Percentiles rank a stretch among this genome's conserved stretches.
Conservation (phyloP, 2,113 vertebrate species). For the Pachycephala philippinensis region DNA sequence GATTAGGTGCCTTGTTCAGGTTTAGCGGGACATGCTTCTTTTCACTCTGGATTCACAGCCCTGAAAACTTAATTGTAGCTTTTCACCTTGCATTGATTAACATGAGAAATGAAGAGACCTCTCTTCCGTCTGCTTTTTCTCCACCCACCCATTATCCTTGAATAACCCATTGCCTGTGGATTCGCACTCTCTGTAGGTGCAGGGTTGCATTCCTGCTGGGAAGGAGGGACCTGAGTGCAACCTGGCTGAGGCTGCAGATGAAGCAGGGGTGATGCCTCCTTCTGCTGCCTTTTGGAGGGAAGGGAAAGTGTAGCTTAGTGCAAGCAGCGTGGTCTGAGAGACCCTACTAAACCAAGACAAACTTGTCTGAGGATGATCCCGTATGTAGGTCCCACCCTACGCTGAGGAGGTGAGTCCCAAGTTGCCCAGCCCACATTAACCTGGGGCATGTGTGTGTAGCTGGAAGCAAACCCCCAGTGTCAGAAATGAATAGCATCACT, state of each 20-base stretch:
- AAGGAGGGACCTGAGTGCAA: rapidly evolving
- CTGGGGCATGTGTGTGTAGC: too few species aligned
- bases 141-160: not conserved
- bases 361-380: rapidly evolving
- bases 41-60: constrained; percentile 4
- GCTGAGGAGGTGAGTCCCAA: not conserved
- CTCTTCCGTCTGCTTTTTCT: not conserved
- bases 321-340: not conserved
- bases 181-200: not conserved
- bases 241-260: not conserved
- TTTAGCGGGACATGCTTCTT: not conserved
- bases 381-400: rapidly evolving
- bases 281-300: not conserved
- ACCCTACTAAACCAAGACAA: not conserved
- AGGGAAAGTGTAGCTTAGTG: not conserved
- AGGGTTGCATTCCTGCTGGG: not conserved
- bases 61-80: constrained; percentile 50
- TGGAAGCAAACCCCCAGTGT: not conserved
- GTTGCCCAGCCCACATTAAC: not conserved
- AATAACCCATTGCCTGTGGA: not conserved
- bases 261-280: not conserved
- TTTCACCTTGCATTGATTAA: constrained; percentile 47
- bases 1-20: not conserved
- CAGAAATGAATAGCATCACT: not conserved
- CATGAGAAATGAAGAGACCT: constrained; percentile 9